These are phyloP conservation scores for Cephonodes hylas DNA, from an alignment of 2,888 invertebrate species.

Conservation along the genomic window DNA sequence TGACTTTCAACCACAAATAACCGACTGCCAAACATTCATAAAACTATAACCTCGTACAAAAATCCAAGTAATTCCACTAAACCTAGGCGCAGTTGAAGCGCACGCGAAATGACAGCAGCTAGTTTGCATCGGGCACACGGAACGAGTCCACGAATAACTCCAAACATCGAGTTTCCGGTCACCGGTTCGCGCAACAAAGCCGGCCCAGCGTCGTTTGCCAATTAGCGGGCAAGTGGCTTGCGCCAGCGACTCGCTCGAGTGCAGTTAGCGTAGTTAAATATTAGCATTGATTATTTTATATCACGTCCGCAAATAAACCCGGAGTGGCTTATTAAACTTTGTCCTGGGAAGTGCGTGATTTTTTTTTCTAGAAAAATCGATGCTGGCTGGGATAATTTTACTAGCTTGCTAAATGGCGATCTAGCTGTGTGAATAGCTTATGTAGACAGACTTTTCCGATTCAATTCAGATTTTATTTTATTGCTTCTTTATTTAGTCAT, in stretches of 20 bases:
- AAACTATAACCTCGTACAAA: neutral
- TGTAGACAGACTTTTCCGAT: no score
- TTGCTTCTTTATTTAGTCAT: no score
- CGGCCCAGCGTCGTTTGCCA: slow-evolving; percentile 31
- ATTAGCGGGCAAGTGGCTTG: slow-evolving; percentile 29
- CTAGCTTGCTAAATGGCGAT: no score
- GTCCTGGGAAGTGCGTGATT: neutral
- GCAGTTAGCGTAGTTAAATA: slow-evolving; percentile 9
- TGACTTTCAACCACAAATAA: no score
- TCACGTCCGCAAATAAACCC: neutral
- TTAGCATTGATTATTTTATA: slow-evolving; percentile 9
- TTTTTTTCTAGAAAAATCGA: neutral
- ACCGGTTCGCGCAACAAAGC: slow-evolving; percentile 35
- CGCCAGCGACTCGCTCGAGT: slow-evolving; percentile 4
- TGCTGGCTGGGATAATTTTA: neutral
- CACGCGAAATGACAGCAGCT: neutral
- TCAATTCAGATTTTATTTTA: no score
- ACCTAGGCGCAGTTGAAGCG: neutral
- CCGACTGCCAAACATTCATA: neutral
- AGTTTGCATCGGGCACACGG: neutral
- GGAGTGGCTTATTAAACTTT: slow-evolving; percentile 6
- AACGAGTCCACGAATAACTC: slow-evolving; percentile 1
- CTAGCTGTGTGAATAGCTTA: no score
- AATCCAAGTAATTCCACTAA: neutral
- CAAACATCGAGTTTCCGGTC: slow-evolving; percentile 26